phyloP scores from a whole-genome alignment of 2,113 vertebrate genomes.

The Pyrgilauda ruficollis region DNA sequence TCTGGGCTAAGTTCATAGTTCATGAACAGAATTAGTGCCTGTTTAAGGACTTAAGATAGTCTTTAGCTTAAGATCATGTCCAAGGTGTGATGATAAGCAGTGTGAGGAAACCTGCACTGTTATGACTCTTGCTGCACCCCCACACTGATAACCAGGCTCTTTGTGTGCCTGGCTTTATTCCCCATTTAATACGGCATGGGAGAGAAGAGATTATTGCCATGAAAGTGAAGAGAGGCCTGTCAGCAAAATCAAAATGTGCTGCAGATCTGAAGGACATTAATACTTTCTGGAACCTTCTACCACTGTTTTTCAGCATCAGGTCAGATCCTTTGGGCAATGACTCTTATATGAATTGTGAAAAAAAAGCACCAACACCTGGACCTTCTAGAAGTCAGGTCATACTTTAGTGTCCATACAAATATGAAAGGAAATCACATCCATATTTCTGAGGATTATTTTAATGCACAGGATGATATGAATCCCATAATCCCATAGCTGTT shows the following conservation, averaged over 20 bases:
- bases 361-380: not conserved
- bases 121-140: not conserved
- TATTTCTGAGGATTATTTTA: not conserved
- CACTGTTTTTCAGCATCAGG: not conserved
- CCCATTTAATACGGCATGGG: rapidly evolving
- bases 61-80: not conserved
- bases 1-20: not conserved
- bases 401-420: not conserved
- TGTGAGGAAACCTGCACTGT: not conserved
- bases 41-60: not conserved
- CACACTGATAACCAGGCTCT: not conserved
- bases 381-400: not conserved
- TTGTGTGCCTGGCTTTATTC: not conserved
- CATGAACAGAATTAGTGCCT: not conserved
- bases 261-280: not conserved
- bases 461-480: not conserved
- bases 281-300: not conserved
- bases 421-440: not conserved
- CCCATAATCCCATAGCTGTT: not conserved
- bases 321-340: not conserved
- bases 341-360: not conserved
- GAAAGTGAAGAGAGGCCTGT: not conserved
- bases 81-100: not conserved
- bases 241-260: not conserved
- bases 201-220: not conserved